Evolutionary conservation across 2,797 vertebrate species (phyloP).

Genomic region (Erpetoichthys calabaricus): DNA sequence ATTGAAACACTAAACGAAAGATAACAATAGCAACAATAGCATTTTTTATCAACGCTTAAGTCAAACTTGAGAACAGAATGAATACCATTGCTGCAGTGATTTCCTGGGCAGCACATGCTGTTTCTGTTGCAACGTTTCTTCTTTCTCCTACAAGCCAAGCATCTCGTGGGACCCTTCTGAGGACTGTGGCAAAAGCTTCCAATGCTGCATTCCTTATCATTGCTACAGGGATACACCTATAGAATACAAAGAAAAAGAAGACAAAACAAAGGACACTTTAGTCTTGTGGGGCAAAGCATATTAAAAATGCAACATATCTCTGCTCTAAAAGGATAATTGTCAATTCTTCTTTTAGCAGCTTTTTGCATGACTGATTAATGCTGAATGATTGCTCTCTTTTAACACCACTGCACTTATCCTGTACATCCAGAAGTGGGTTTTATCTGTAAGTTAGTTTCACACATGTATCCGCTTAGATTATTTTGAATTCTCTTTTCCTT

Average conservation of each 20-base stretch:
- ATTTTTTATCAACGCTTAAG: background rate
- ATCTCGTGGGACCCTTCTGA: slow-evolving; percentile 73
- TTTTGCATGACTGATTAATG: background rate
- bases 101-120: slow-evolving; percentile 87
- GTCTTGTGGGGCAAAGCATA: too few species aligned
- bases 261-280: background rate
- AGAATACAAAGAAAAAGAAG: slow-evolving; percentile 1
- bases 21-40: too few species aligned
- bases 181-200: slow-evolving; percentile 87
- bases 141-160: slow-evolving; percentile 74
- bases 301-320: slow-evolving; percentile 1
- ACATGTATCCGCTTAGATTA: slow-evolving; percentile 9
- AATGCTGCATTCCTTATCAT: slow-evolving; percentile 79
- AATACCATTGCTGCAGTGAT: slow-evolving; percentile 83
- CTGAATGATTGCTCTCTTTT: background rate
- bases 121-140: slow-evolving; percentile 91
- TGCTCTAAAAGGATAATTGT: too few species aligned
- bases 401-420: slow-evolving; percentile 3
- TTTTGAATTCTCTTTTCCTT: background rate
- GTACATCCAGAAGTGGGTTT: slow-evolving; percentile 7
- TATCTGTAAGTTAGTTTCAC: slow-evolving; percentile 10
- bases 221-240: slow-evolving; percentile 82
- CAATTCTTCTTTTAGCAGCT: slow-evolving; percentile 2
- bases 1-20: too few species aligned
- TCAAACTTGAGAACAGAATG: background rate